Evolutionary conservation across 2,888 invertebrate species (phyloP), one percentile per base, ranked within the genome.

Genomic region (Protophormia terraenovae): DNA sequence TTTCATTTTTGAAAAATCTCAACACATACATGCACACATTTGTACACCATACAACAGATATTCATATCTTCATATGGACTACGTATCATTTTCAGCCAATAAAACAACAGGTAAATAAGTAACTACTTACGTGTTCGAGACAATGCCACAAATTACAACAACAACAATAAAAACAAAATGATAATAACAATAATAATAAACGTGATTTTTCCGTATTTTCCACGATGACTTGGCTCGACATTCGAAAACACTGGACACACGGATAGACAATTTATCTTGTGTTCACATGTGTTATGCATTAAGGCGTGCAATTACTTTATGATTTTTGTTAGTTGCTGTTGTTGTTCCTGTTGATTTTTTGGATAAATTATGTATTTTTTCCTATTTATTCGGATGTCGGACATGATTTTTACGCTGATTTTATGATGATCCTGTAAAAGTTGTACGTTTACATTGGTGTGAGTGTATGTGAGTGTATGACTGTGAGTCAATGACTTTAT

Each of bases 241-340:
- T 41, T 7, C 47, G 19, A 16, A 47, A 16, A 47, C 47, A 47
- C 47, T 47, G 19, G 47, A 19, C 47, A 19, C 6, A 6, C 1
- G 8, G 19, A 19, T n/a, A 19, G 19, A 47, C 10, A 19, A 19
- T 47, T 19, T 7, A 10, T 41, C n/a, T 47, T 19, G 19, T 10
- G n/a, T 12, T 60, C 64, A 71, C 79, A 84, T 64, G 64, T 80
- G 84, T 80, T 84, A 67, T 76, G 76, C 50, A 67, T 80, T 80
- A 80, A 77, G 80, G 84, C 80, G 76, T 84, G 84, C 80, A 77
- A 72, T 66, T 50, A 60, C 72, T 24, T 60, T 66, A 35, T 50
- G 58, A 45, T 45, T 60, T 73, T 62, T 58, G 3, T 19, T 55
- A 10, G 47, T 41, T 41, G 53, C 10, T 69, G 50, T 53, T 66